Evolutionary conservation across 2,797 vertebrate species (phyloP).

Genomic region (Dromococcyx pavoninus): DNA sequence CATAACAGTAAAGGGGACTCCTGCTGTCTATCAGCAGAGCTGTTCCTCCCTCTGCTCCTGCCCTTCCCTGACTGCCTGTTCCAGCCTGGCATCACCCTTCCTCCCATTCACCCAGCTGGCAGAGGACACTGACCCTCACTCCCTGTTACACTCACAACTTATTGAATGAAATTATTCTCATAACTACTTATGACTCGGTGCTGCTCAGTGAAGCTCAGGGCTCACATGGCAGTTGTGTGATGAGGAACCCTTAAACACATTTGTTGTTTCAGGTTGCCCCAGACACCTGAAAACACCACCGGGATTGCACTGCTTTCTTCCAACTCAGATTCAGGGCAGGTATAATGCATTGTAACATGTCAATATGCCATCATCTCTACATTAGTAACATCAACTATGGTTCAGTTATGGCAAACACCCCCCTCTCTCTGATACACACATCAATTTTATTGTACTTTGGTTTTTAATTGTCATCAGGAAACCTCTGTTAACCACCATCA

Average conservation of each 20-base stretch:
- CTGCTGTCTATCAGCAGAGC: not conserved
- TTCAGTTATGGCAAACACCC: not conserved
- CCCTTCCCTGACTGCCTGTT: not conserved
- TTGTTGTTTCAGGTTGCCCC: not conserved
- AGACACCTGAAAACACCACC: no score
- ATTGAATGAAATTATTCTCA: not conserved
- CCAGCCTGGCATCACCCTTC: not conserved
- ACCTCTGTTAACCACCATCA: not conserved
- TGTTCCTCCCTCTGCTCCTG: not conserved
- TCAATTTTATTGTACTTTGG: not conserved
- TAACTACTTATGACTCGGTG: no score
- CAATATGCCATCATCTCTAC: not conserved
- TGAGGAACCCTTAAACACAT: not conserved
- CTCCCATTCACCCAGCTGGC: not conserved
- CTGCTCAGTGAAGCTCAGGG: not conserved
- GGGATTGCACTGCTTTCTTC: accelerated
- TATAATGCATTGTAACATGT: not conserved
- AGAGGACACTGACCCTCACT: not conserved
- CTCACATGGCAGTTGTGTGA: not conserved
- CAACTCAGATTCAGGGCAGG: not conserved
- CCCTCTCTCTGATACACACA: not conserved
- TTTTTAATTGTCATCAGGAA: not conserved
- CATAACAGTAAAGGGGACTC: not conserved
- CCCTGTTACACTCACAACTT: not conserved
- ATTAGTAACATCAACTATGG: not conserved